A percentile compares a stretch with the other conserved stretches of the same genome.
These are phyloP conservation scores for Scaptodrosophila lebanonensis DNA, from an alignment of 1,140 invertebrate species.

Conservation along the genomic window DNA sequence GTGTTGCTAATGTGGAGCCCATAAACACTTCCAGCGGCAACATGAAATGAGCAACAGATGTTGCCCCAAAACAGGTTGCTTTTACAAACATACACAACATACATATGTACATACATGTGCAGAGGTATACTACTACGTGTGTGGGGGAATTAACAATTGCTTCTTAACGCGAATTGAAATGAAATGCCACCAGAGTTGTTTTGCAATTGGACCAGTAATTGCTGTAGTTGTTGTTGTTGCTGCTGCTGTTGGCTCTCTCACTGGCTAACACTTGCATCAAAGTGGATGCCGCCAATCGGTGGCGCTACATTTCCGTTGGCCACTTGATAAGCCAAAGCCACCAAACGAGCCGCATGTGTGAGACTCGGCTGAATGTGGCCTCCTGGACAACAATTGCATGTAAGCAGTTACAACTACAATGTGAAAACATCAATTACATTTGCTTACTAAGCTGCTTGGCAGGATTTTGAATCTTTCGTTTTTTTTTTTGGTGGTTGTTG, in stretches of 20 bases:
- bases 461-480: conserved; percentile 22
- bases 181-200: conserved; percentile 68
- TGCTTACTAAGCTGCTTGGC: conserved; percentile 33
- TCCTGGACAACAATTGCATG: conserved; percentile 63
- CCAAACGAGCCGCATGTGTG: conserved; percentile 44
- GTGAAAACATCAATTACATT: conserved; percentile 73
- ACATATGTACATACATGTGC: not conserved
- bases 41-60: conserved; percentile 60
- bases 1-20: conserved; percentile 76
- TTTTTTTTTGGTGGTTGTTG: conserved; percentile 1
- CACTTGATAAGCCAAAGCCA: conserved; percentile 17
- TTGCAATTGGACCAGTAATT: conserved; percentile 52
- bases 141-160: conserved; percentile 65
- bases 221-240: conserved; percentile 21
- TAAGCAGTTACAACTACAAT: conserved; percentile 73
- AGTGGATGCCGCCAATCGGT: conserved; percentile 35
- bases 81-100: not conserved
- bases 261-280: conserved; percentile 25
- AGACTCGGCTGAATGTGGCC: conserved; percentile 19
- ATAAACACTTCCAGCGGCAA: conserved; percentile 75
- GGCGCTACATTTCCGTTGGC: conserved; percentile 59
- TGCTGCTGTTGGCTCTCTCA: conserved; percentile 14
- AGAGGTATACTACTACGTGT: conserved; percentile 42
- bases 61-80: conserved; percentile 59
- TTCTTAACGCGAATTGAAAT: conserved; percentile 71